Conservation (phyloP, 2,113 vertebrate genomes). For the Alectura lathami region DNA sequence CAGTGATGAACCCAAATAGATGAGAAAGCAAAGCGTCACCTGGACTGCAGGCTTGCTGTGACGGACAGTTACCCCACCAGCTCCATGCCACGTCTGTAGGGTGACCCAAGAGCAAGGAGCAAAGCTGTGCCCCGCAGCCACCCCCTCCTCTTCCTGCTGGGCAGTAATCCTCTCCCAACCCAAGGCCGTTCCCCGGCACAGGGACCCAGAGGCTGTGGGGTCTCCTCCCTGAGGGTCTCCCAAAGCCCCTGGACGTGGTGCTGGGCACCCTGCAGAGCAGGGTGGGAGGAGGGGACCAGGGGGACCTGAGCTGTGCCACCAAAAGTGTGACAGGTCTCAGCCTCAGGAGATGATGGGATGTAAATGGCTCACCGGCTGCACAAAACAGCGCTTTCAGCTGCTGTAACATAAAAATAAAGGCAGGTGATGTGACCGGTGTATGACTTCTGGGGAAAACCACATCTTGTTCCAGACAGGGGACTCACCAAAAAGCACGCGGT, state of each 20-base stretch:
- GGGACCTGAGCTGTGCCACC: background rate
- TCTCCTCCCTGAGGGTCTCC: background rate
- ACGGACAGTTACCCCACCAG: background rate
- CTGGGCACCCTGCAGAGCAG: background rate
- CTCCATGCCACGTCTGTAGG: background rate
- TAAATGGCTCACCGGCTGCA: background rate
- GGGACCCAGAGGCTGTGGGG: background rate
- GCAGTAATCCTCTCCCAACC: no score
- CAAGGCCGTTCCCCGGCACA: background rate
- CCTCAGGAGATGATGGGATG: background rate
- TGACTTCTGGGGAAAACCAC: background rate
- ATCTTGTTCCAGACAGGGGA: background rate
- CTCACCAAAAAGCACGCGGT: background rate
- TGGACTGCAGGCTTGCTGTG: background rate
- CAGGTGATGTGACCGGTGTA: background rate
- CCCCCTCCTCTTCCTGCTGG: background rate
- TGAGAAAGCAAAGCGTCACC: background rate
- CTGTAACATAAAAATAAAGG: background rate
- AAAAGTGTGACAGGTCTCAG: rapidly evolving
- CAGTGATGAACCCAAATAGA: background rate
- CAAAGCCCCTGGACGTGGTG: background rate
- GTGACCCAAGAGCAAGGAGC: background rate
- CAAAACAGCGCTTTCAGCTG: background rate
- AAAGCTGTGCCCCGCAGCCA: background rate
- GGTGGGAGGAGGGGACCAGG: background rate